Percentiles rank a stretch among this genome's conserved stretches.
These are phyloP conservation scores for Cromileptes altivelis DNA, from an alignment of 2,113 vertebrate species.

Conservation along the genomic window DNA sequence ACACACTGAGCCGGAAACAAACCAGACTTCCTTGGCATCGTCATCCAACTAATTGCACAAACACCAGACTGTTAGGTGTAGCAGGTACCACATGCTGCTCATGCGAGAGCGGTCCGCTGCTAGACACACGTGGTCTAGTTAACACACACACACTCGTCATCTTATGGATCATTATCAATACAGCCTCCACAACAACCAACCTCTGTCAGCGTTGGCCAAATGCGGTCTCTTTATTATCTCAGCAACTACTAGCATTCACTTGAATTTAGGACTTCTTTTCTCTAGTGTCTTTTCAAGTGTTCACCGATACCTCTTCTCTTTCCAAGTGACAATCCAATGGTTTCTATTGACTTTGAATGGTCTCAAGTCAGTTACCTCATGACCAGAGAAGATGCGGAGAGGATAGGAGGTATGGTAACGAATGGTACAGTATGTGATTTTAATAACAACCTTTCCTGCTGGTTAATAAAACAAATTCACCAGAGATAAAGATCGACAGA, in stretches of 20 bases:
- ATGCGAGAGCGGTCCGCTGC: conserved; percentile 21
- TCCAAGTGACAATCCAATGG: conserved; percentile 80
- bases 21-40: conserved; percentile 52
- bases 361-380: conserved; percentile 79
- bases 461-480: conserved; percentile 55
- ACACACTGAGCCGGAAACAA: conserved; percentile 48
- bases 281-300: conserved; percentile 75
- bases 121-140: conserved; percentile 41
- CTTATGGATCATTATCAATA: conserved; percentile 62
- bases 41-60: conserved; percentile 69
- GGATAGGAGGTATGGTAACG: conserved; percentile 31
- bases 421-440: conserved; percentile 37
- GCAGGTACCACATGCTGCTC: conserved; percentile 57
- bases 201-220: conserved; percentile 73
- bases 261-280: conserved; percentile 75
- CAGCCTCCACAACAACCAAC: conserved; percentile 76
- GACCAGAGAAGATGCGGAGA: conserved; percentile 61
- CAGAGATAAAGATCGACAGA: conserved; percentile 50
- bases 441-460: conserved; percentile 39
- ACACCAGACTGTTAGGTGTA: conserved; percentile 74
- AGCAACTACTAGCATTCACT: conserved; percentile 88
- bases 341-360: conserved; percentile 74
- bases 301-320: conserved; percentile 80
- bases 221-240: conserved; percentile 68
- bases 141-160: conserved; percentile 54